phyloP scores from a whole-genome alignment of 92 coral and sea anemone genomes.

The Porites lobata region DNA sequence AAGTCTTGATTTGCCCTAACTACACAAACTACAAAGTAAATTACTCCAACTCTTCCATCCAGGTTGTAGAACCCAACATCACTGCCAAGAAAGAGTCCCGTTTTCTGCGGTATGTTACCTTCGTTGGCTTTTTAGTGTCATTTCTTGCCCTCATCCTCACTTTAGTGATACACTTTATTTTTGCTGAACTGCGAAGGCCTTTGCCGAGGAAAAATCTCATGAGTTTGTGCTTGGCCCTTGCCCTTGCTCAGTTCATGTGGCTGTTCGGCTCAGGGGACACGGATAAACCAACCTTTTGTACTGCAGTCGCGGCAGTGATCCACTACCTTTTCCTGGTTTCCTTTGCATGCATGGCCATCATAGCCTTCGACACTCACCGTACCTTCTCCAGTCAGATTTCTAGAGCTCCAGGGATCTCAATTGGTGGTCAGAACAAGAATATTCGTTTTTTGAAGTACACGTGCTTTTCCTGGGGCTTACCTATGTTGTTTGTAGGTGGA shows the following conservation, averaged over 20 bases:
- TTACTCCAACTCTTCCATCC: constrained; percentile 3
- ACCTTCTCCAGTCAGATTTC: constrained; percentile 83
- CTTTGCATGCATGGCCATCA: constrained; percentile 86
- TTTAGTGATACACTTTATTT: constrained; percentile 73
- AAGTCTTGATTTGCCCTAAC: constrained; percentile 18
- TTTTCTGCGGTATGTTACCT: constrained; percentile 69
- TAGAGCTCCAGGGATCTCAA: constrained; percentile 61
- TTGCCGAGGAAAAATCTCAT: constrained; percentile 96
- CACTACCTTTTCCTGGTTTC: constrained; percentile 91
- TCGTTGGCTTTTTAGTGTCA: constrained; percentile 77
- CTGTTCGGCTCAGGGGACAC: constrained; percentile 86
- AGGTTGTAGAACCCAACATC: neutral
- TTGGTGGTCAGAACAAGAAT: constrained; percentile 43
- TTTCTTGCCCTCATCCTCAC: constrained; percentile 68
- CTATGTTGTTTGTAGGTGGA: too few relatives aligned
- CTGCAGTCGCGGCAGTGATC: constrained; percentile 63
- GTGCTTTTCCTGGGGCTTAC: constrained; percentile 29
- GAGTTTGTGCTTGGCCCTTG: constrained; percentile 83
- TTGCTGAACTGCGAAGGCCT: constrained; percentile 82
- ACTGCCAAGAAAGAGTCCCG: neutral
- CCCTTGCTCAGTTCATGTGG: constrained; percentile 87
- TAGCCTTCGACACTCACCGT: constrained; percentile 91
- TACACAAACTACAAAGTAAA: neutral
- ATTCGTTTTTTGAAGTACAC: constrained; percentile 73
- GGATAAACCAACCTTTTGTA: constrained; percentile 79